Conservation (phyloP, 2,797 vertebrate genomes). For the Pangasius djambal region DNA sequence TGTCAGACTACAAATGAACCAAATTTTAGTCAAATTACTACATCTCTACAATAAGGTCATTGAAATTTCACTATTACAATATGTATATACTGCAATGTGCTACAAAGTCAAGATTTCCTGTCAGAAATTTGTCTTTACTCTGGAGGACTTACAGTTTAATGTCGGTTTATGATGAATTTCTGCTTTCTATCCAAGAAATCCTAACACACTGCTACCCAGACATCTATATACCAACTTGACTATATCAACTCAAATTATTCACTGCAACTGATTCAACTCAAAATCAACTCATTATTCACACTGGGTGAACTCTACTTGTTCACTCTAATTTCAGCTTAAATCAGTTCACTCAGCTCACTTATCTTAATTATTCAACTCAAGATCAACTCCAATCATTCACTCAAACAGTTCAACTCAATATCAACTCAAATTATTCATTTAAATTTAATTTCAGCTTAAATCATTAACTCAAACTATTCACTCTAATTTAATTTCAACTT, state of each 20-base stretch:
- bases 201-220: background rate
- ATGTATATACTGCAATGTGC: background rate
- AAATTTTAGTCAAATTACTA: background rate
- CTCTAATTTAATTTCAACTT: no score
- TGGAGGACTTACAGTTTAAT: no score
- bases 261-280: no score
- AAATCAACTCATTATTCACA: no score
- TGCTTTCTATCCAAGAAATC: background rate
- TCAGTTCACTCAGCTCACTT: background rate
- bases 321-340: background rate
- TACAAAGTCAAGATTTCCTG: background rate
- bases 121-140: background rate
- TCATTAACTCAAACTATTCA: no score
- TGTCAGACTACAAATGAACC: background rate
- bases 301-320: no score
- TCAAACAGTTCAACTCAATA: background rate
- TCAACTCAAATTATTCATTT: background rate
- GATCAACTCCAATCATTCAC: background rate
- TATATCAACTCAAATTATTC: background rate
- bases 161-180: background rate
- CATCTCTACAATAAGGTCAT: background rate
- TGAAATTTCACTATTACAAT: background rate
- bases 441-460: no score
- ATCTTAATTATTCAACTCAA: background rate
- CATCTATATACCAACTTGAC: background rate